Conservation (phyloP, 2,797 vertebrate species). For the Sebastes paucispinis region DNA sequence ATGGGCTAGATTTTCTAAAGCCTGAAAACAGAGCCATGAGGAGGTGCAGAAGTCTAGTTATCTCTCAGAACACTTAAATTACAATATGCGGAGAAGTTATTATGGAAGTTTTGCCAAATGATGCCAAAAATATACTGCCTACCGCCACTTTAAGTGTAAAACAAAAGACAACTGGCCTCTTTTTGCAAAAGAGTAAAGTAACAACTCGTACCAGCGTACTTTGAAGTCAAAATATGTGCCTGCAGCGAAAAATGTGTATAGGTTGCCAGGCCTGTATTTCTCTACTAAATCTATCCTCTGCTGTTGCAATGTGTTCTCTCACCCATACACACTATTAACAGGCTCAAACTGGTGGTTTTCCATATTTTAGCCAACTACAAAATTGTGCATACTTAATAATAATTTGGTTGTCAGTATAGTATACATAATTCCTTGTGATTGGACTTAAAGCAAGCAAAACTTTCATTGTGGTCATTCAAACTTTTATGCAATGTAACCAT, state of each 20-base stretch:
- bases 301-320: background rate
- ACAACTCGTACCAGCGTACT: background rate
- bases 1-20: too few species aligned
- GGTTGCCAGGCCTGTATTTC: background rate
- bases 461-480: background rate
- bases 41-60: too few species aligned
- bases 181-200: background rate
- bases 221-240: too few species aligned
- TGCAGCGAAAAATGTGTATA: fast-evolving
- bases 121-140: too few species aligned
- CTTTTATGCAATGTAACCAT: background rate
- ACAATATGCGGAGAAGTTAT: too few species aligned
- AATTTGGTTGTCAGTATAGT: background rate
- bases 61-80: too few species aligned
- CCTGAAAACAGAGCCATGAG: too few species aligned
- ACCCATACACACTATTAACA: background rate
- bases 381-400: background rate
- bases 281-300: background rate
- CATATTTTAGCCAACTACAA: background rate
- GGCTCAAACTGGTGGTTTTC: background rate
- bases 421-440: background rate
- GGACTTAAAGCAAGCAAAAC: background rate
- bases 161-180: background rate
- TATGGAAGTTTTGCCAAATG: too few species aligned
- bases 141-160: background rate